Percentiles rank a stretch among this genome's conserved stretches.
Evolutionary conservation across 2,888 invertebrate species (phyloP).

Genomic region (Tiliacea citrago): DNA sequence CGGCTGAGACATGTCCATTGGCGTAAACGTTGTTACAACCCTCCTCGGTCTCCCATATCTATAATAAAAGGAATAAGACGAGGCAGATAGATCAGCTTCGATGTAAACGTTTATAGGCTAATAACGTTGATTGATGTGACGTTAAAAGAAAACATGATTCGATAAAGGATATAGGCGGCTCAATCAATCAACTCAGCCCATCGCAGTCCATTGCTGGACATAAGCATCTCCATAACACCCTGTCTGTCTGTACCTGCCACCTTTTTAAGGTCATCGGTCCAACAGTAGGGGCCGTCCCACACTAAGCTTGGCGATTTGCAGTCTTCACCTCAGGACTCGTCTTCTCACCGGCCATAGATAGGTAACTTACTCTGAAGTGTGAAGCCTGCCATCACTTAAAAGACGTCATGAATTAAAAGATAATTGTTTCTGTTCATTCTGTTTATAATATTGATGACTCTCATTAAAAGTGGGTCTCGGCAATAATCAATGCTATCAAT

Average conservation of each 20-base stretch:
- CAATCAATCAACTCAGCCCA: not conserved
- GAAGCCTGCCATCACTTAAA: slow-evolving; percentile 3
- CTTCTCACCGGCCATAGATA: not conserved
- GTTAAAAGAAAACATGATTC: slow-evolving; percentile 24
- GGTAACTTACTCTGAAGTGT: not conserved
- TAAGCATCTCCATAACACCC: not conserved
- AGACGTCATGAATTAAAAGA: slow-evolving; percentile 10
- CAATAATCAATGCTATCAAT: not conserved
- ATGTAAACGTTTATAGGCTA: not conserved
- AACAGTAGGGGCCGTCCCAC: not conserved
- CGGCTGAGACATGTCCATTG: too few species aligned
- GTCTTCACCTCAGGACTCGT: not conserved
- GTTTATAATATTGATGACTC: slow-evolving; percentile 9
- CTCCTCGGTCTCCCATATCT: too few species aligned
- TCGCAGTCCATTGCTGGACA: not conserved
- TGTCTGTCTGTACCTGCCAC: not conserved
- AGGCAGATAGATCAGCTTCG: not conserved
- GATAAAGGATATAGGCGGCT: not conserved
- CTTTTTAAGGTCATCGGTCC: not conserved
- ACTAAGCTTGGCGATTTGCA: not conserved
- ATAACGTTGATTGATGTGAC: slow-evolving; percentile 29
- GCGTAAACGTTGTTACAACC: too few species aligned
- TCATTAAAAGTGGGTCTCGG: not conserved
- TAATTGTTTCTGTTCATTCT: not conserved
- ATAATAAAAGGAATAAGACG: too few species aligned